Evolutionary conservation across 2,113 vertebrate genomes (phyloP).

Genomic region (Ceuthmochares aereus): DNA sequence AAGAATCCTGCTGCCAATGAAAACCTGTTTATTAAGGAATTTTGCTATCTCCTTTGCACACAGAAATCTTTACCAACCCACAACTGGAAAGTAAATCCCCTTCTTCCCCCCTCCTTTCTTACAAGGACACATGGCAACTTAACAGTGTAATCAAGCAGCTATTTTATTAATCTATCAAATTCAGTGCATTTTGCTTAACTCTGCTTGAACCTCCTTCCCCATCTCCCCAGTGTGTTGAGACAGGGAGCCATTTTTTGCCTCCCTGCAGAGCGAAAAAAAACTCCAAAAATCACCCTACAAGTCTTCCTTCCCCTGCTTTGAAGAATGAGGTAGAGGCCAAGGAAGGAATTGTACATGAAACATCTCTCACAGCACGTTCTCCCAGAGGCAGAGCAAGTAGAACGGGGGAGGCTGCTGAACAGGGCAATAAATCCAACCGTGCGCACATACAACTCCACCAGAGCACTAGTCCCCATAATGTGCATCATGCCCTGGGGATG

Average conservation of each 20-base stretch:
- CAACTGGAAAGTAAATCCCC: not conserved
- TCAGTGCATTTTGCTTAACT: not conserved
- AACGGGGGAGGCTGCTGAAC: not conserved
- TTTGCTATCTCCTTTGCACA: not conserved
- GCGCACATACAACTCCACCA: accelerated
- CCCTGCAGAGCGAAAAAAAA: accelerated
- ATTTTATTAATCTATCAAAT: not conserved
- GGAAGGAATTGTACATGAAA: constrained; percentile 13
- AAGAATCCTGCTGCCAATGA: not conserved
- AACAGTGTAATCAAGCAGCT: not conserved
- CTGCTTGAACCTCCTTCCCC: not conserved
- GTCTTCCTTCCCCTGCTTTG: not conserved
- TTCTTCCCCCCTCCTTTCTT: not conserved
- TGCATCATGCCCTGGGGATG: not conserved
- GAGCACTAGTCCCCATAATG: not conserved
- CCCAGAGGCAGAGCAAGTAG: not conserved
- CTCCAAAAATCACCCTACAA: not conserved
- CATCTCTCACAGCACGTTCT: constrained; percentile 22
- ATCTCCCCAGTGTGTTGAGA: accelerated
- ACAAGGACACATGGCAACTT: not conserved
- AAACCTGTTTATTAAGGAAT: not conserved
- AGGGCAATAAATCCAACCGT: constrained; percentile 57
- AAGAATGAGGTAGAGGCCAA: not conserved
- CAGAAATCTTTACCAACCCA: not conserved
- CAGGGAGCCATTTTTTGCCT: not conserved